Percentiles rank a stretch among this genome's conserved stretches.
These are phyloP conservation scores for Canis aureus DNA, from an alignment of 2,113 vertebrate genomes.

Conservation along the genomic window DNA sequence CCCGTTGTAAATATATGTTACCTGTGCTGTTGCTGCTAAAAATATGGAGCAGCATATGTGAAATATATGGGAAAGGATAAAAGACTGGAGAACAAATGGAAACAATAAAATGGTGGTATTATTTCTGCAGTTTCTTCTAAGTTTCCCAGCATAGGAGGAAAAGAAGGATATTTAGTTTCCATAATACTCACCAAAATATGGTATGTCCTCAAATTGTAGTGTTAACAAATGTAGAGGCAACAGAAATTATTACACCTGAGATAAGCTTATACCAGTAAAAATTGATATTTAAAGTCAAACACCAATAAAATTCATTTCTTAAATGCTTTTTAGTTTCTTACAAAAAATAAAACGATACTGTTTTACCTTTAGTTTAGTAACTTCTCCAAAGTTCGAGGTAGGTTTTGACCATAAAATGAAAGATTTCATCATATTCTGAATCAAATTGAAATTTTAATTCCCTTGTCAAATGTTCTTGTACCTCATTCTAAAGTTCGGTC, in stretches of 20 bases:
- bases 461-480: neutral
- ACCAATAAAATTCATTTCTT: neutral
- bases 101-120: neutral
- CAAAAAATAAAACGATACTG: neutral
- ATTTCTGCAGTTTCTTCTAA: constrained; percentile 18
- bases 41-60: constrained; percentile 62
- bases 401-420: neutral
- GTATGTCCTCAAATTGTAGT: neutral
- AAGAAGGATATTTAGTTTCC: neutral
- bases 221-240: neutral
- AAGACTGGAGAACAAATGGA: constrained; percentile 55
- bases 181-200: neutral
- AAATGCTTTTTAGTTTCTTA: neutral
- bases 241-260: neutral
- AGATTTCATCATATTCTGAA: neutral
- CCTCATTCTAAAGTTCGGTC: neutral
- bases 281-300: constrained; percentile 1
- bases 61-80: constrained; percentile 59
- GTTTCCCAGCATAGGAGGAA: neutral
- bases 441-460: neutral
- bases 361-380: neutral
- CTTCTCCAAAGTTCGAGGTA: neutral
- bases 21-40: constrained; percentile 54
- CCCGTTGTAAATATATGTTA: constrained; percentile 67
- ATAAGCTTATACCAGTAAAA: neutral